phyloP scores from a whole-genome alignment of 2,888 invertebrate genomes.

The Horisme vitalbata region DNA sequence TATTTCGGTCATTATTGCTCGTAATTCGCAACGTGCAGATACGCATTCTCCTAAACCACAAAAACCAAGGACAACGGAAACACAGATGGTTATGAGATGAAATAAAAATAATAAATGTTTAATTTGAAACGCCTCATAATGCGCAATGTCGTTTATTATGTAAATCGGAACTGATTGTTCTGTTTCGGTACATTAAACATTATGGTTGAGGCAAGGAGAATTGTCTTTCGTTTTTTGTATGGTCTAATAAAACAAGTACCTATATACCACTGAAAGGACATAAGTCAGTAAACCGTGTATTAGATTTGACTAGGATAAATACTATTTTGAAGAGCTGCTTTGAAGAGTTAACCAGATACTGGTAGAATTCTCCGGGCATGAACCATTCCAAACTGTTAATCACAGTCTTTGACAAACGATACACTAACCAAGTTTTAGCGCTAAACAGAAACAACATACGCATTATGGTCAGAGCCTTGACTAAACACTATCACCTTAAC shows the following conservation, averaged over 20 bases:
- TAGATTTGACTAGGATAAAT: too few species aligned
- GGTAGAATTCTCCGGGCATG: too few species aligned
- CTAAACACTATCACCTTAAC: too few species aligned
- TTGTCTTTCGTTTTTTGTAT: constrained; percentile 16
- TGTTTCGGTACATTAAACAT: constrained; percentile 28
- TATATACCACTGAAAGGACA: not conserved
- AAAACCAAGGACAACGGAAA: constrained; percentile 7
- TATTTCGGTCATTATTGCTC: too few species aligned
- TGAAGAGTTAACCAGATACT: too few species aligned
- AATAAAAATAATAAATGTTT: constrained; percentile 15
- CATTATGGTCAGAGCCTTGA: too few species aligned
- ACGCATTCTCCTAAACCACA: not conserved
- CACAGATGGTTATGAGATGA: constrained; percentile 3
- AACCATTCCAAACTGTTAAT: too few species aligned
- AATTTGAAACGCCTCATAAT: constrained; percentile 19
- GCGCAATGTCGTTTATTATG: constrained; percentile 26
- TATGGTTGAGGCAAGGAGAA: constrained; percentile 17
- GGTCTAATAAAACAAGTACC: not conserved
- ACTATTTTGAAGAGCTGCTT: too few species aligned
- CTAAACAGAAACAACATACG: too few species aligned
- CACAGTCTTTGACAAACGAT: too few species aligned
- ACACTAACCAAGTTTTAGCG: too few species aligned
- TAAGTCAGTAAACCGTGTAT: not conserved
- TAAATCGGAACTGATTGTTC: constrained; percentile 28
- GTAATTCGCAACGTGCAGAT: not conserved